These are phyloP conservation scores for Melanerpes aurifrons DNA, from an alignment of 2,113 vertebrate genomes.

Conservation along the genomic window DNA sequence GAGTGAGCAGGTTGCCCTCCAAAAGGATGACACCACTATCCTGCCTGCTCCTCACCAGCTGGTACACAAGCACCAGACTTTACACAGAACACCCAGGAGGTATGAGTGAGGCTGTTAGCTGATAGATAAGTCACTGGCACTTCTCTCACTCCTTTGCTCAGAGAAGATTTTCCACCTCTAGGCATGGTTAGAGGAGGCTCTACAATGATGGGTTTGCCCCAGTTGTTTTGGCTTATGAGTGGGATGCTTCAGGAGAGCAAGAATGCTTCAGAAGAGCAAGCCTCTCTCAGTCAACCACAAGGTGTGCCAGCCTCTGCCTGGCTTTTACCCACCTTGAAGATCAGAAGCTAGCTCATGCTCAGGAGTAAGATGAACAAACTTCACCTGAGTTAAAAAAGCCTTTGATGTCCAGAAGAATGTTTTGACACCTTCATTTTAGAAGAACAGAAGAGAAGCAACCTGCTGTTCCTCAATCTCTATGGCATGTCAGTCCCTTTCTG, in stretches of 20 bases:
- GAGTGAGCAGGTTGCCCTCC: not conserved
- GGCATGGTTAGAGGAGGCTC: not conserved
- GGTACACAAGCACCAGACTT: not conserved
- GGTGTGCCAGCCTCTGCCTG: not conserved
- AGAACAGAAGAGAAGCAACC: not conserved
- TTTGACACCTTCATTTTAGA: not conserved
- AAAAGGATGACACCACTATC: not conserved
- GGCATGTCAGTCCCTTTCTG: not conserved
- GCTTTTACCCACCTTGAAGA: not conserved
- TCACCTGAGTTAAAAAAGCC: not conserved
- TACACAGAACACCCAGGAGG: not conserved
- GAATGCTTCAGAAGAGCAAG: not conserved
- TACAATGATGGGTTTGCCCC: not conserved
- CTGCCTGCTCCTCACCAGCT: not conserved
- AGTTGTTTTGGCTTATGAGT: not conserved
- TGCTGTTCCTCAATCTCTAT: not conserved
- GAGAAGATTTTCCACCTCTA: not conserved
- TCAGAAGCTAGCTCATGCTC: not conserved
- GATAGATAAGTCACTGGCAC: not conserved
- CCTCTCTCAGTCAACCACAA: not conserved
- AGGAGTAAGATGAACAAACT: not conserved
- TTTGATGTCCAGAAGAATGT: not conserved
- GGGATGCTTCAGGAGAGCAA: not conserved
- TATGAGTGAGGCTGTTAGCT: not conserved
- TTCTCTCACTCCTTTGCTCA: not conserved